Conservation (phyloP, 2,113 vertebrate genomes). For the Podarcis raffonei region DNA sequence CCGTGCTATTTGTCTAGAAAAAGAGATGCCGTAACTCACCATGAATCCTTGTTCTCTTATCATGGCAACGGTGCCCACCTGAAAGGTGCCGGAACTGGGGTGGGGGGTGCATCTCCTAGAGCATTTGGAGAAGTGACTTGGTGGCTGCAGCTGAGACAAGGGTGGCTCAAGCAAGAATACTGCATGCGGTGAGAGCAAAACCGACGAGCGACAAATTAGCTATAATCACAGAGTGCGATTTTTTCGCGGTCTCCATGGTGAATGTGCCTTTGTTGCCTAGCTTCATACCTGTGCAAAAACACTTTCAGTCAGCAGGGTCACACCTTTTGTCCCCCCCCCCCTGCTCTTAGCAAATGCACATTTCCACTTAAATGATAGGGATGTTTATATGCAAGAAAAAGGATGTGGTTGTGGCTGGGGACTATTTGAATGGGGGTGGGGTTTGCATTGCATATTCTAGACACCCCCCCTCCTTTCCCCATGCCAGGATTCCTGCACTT, state of each 20-base stretch:
- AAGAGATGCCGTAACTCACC: no score
- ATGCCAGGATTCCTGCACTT: neutral
- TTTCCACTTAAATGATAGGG: neutral
- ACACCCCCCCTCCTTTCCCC: neutral
- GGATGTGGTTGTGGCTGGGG: neutral
- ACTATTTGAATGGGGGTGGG: neutral
- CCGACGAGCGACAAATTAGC: neutral
- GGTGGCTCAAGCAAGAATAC: neutral
- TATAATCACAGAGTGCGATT: neutral
- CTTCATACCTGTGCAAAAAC: constrained; percentile 13
- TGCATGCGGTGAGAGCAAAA: neutral
- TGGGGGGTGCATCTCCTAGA: no score
- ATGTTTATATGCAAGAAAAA: neutral
- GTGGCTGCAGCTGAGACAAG: no score
- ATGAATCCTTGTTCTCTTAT: no score
- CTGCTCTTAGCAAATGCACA: constrained; percentile 21
- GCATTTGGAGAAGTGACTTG: neutral
- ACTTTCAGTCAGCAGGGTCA: constrained; percentile 5
- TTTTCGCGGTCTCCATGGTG: constrained; percentile 48
- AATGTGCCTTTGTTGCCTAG: constrained; percentile 35
- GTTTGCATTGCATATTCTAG: neutral
- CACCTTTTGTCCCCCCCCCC: constrained; percentile 10
- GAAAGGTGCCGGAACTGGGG: no score
- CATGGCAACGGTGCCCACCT: no score
- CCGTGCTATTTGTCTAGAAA: no score